Conservation (phyloP, 2,797 vertebrate genomes). For the Leuciscus waleckii region DNA sequence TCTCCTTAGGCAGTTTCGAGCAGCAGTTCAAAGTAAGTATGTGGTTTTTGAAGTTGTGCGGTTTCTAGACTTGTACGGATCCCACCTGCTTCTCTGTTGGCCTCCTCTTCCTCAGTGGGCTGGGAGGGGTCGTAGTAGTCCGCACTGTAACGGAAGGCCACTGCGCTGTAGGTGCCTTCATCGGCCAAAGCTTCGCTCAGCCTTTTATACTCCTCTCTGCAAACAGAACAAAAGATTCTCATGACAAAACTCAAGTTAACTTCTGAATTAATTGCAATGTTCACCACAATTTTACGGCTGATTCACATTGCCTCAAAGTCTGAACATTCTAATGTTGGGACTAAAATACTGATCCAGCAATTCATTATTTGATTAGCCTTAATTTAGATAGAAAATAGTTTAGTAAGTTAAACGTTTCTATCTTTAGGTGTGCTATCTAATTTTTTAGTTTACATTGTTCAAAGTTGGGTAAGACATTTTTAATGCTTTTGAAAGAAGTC, state of each 20-base stretch:
- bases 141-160: conserved; percentile 93
- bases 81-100: conserved; percentile 85
- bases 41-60: conserved; percentile 11
- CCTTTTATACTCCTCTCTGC: conserved; percentile 99
- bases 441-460: neutral
- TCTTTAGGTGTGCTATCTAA: no score
- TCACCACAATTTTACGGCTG: neutral
- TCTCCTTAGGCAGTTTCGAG: neutral
- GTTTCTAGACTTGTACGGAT: neutral
- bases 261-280: neutral
- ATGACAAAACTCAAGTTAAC: neutral
- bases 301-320: neutral
- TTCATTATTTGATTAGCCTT: neutral
- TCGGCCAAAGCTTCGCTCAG: conserved; percentile 96
- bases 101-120: conserved; percentile 96
- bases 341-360: neutral
- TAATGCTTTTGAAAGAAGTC: neutral
- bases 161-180: conserved; percentile 92
- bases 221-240: conserved; percentile 65
- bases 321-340: neutral
- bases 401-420: no score
- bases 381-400: neutral
- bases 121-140: conserved; percentile 99
- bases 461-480: neutral
- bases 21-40: neutral